These are phyloP conservation scores for Pocillopora meandrina DNA, from an alignment of 92 coral and sea anemone species.

Conservation along the genomic window DNA sequence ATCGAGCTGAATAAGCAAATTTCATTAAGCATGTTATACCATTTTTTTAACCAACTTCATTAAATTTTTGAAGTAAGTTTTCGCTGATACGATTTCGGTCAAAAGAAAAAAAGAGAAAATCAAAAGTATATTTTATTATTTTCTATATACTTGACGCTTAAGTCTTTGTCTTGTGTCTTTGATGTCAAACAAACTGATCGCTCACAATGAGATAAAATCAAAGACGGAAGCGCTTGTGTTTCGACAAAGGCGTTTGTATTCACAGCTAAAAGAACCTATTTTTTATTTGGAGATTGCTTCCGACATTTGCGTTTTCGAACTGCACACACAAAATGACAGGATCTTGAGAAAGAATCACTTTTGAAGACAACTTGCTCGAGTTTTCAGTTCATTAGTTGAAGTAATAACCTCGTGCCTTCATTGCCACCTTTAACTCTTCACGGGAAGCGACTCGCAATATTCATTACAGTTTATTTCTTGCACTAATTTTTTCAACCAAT, in stretches of 20 bases:
- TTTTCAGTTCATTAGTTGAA: background rate
- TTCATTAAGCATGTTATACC: background rate
- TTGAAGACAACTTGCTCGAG: background rate
- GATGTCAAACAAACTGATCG: background rate
- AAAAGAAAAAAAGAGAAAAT: background rate
- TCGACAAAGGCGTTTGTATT: background rate
- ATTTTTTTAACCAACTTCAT: background rate
- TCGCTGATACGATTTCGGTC: background rate
- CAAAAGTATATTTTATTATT: too few relatives aligned
- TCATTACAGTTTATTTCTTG: too few relatives aligned
- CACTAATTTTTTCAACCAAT: too few relatives aligned
- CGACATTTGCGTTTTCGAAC: constrained; percentile 9
- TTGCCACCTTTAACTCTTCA: too few relatives aligned
- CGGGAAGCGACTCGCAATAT: too few relatives aligned
- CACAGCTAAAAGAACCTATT: background rate
- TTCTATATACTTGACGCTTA: background rate
- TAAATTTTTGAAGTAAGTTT: background rate
- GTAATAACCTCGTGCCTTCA: too few relatives aligned
- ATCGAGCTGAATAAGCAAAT: background rate
- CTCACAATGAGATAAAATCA: background rate
- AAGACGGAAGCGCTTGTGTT: constrained; percentile 8
- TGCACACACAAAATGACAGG: background rate
- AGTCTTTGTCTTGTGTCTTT: background rate
- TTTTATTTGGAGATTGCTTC: background rate
- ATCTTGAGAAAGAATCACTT: background rate